phyloP scores from a whole-genome alignment of 1,140 invertebrate genomes.

The Drosophila athabasca region DNA sequence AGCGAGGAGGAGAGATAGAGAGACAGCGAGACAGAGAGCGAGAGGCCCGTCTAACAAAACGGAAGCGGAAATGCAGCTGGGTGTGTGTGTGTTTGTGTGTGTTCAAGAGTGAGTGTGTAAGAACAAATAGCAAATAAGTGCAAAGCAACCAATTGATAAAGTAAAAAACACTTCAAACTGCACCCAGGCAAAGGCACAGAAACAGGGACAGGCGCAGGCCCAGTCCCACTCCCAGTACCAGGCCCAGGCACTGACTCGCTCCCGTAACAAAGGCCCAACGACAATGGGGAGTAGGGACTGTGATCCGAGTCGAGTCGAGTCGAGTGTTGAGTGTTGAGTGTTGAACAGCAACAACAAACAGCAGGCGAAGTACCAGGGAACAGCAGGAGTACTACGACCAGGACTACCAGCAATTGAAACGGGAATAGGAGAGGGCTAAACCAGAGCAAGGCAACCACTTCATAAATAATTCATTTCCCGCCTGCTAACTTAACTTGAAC shows the following conservation, averaged over 20 bases:
- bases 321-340: slow-evolving; percentile 59
- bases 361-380: slow-evolving; percentile 14
- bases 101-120: slow-evolving; percentile 41
- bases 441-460: slow-evolving; percentile 72
- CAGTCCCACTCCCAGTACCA: slow-evolving; percentile 5
- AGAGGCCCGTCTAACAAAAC: slow-evolving; percentile 64
- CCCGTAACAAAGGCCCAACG: slow-evolving; percentile 71
- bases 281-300: slow-evolving; percentile 18
- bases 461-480: slow-evolving; percentile 83
- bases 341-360: slow-evolving; percentile 49
- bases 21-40: background rate
- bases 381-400: slow-evolving; percentile 36
- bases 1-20: background rate
- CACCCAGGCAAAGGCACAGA: slow-evolving; percentile 41
- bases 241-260: slow-evolving; percentile 27
- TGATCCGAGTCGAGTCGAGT: slow-evolving; percentile 43
- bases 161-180: slow-evolving; percentile 80
- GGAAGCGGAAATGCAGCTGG: slow-evolving; percentile 74
- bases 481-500: slow-evolving; percentile 74
- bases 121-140: slow-evolving; percentile 82
- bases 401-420: slow-evolving; percentile 8
- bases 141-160: slow-evolving; percentile 82
- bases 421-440: slow-evolving; percentile 38
- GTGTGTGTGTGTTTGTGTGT: slow-evolving; percentile 14
- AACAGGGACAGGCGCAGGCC: slow-evolving; percentile 47